Evolutionary conservation across 1,140 invertebrate genomes (phyloP), one percentile per base, ranked within the genome.

Genomic region (Spodoptera frugiperda): DNA sequence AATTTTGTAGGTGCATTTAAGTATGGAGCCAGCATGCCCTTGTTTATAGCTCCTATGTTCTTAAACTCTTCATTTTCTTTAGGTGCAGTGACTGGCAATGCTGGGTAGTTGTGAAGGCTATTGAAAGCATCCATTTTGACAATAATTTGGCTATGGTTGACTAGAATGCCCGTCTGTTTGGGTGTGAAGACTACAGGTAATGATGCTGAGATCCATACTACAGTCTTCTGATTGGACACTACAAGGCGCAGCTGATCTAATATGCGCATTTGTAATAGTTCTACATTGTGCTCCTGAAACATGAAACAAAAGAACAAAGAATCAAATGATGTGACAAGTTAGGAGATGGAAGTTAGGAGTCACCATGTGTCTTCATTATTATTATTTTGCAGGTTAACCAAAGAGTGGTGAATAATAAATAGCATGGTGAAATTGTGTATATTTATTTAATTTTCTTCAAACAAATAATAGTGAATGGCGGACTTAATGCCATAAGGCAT

Each of bases 171-270:
- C 3, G 91, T 93, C 77, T 93, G 88, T 71, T 93, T 93, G 15
- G 92, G 86, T 46, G 86, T 92, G 61, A 94, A 94, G 3, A 92
- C 83, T 21, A 94, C 90, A 5, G 93, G 91, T 30, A 94, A 61
- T 5, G 94, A 94, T 10, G 92, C 82, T 70, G 94, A 95, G 83
- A 95, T 94, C 95, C 95, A 96, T 17, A 95, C 94, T 19, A 95
- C 84, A 53, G 95, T 86, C 72, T 95, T 95, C 82, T 95, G 95
- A 76, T 94, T 90, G 12, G 89, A 87, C 46, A 91, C 91, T 1
- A 95, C 92, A 25, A 95, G 79, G 77, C 94, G 91, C 25, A 95
- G 82, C 87, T 95, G 95, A 83, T 95, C 93, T 78, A 96, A 84
- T 77, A 96, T 89, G 75, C 93, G 89, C 39, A 93, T 85, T 83